A percentile compares a stretch with the other conserved stretches of the same genome.
These are phyloP conservation scores for Eubasilissa splendida DNA, from an alignment of 2,888 invertebrate species.

Conservation along the genomic window DNA sequence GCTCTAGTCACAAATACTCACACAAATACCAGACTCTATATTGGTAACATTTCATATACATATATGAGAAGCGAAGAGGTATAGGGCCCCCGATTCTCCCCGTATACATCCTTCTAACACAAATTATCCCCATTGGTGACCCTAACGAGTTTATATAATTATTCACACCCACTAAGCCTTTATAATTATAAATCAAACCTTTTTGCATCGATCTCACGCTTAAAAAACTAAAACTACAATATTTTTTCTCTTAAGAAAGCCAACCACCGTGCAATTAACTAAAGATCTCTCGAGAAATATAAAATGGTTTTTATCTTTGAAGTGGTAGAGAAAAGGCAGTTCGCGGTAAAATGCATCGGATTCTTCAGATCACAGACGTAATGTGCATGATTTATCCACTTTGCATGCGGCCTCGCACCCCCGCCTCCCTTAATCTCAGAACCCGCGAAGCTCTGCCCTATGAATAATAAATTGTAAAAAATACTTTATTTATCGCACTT, in stretches of 20 bases:
- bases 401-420: not conserved
- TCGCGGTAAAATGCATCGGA: not conserved
- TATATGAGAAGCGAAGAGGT: no score
- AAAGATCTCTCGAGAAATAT: not conserved
- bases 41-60: no score
- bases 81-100: no score
- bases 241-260: not conserved
- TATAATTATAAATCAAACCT: no score
- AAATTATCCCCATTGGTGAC: no score
- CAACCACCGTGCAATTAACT: not conserved
- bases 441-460: not conserved
- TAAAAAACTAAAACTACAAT: no score
- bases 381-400: slow-evolving; percentile 7
- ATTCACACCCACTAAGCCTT: no score
- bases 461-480: slow-evolving; percentile 2
- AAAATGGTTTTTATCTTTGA: not conserved
- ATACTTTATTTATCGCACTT: not conserved
- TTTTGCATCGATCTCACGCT: no score
- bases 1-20: no score
- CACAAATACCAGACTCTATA: no score
- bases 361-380: not conserved
- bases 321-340: not conserved
- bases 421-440: not conserved
- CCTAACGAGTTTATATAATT: no score
- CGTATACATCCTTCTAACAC: no score